Evolutionary conservation across 1,140 invertebrate genomes (phyloP).

Genomic region (Panulirus ornatus): DNA sequence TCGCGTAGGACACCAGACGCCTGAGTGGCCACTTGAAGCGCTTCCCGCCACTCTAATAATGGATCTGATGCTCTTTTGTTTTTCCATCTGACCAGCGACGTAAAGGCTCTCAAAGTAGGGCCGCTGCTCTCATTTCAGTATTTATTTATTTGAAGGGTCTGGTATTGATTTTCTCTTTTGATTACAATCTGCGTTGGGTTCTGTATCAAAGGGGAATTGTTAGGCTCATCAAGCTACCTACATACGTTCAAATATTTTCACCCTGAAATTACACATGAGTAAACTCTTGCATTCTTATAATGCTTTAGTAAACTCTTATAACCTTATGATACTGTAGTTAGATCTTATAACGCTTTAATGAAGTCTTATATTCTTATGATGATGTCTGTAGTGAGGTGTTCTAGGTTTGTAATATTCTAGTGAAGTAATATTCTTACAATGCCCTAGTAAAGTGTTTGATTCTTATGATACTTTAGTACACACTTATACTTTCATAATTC

Average conservation of each 20-base stretch:
- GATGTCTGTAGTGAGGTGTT: not conserved
- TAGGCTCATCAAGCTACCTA: no score
- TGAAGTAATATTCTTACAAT: no score
- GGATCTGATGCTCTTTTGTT: conserved; percentile 72
- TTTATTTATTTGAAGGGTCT: no score
- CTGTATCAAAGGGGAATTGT: not conserved
- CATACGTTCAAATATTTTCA: no score
- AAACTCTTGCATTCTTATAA: no score
- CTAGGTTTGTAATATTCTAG: no score
- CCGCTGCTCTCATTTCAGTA: conserved; percentile 7
- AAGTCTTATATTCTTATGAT: not conserved
- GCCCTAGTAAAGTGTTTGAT: no score
- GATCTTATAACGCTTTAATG: not conserved
- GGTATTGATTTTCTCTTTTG: not conserved
- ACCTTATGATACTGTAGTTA: not conserved
- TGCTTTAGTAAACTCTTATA: no score
- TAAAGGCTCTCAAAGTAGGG: conserved; percentile 34
- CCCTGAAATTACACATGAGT: no score
- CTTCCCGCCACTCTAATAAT: conserved; percentile 71
- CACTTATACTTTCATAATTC: no score
- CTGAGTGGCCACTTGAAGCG: conserved; percentile 69
- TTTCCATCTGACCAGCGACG: conserved; percentile 70
- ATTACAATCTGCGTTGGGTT: not conserved
- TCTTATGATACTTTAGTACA: no score
- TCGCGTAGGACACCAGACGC: conserved; percentile 60